Evolutionary conservation across 2,797 vertebrate species (phyloP), one percentile per base, ranked within the genome.

Genomic region (Moxostoma hubbsi): DNA sequence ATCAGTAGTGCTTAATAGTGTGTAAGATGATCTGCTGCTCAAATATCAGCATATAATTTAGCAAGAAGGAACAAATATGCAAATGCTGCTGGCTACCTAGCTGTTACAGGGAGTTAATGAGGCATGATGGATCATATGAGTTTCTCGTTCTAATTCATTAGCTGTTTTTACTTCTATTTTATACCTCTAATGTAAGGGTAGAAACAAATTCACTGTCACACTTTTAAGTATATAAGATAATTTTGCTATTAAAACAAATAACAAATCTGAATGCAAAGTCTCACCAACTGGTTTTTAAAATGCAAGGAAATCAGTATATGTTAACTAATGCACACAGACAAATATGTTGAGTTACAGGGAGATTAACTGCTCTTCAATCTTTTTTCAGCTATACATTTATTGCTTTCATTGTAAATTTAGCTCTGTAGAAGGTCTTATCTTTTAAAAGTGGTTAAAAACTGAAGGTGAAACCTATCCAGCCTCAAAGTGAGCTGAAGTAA

Each of bases 91-190:
- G 36, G 36, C 36, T 36, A 4, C 54, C 61, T 46, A 36, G 51
- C 77, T 81, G 83, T 81, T 83, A 73, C 73, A 72, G 71, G 61
- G n/a, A 77, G 78, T 73, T 85, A 86, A 85, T 86, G 79, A 82
- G 74, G 79, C 74, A 79, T 80, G 73, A 64, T 47, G 36, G 63
- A 82, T 76, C 63, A 67, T 82, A 61, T 72, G 62, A 73, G 61
- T 68, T 58, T 58, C 68, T 81, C 54, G 71, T 81, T 81, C 51
- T 86, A 82, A 78, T 83, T 86, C 77, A 75, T 78, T 80, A 57
- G 64, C 78, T 77, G 75, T 69, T 81, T 72, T 80, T 77, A 77
- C 65, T 81, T 75, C 81, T 81, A 84, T 81, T 80, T 83, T 80
- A 78, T 73, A 84, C 76, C 77, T 82, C 77, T 69, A 58, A 62